Base-by-base conservation (phyloP, 2,797 vertebrate genomes). In the Pyrocephalus nanus region DNA sequence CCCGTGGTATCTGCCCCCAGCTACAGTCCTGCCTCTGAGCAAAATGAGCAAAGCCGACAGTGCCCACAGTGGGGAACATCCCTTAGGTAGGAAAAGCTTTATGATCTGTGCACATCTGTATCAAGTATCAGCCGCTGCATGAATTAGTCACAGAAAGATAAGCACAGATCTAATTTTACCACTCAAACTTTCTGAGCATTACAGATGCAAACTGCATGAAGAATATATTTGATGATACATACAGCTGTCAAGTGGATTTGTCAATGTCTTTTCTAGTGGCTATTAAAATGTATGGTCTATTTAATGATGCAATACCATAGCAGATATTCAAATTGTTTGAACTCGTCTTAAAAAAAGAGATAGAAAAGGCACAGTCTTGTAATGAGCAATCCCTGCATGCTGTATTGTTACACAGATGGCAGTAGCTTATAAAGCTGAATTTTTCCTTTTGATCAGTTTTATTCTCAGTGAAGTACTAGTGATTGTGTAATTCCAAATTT, bases 71-170 rank as follows among this genome's bases (percentile, higher is more conserved):
- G 16, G 29, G 57, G 47, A 77, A 75, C 40, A 51, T 21, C 54
- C 54, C 76, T 69, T 6, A 23, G 47, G 30, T 22, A 43, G 62
- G 72, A 80, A 75, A 94, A 47, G 34, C 13, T 75, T 86, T 45
- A 26, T 8, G 5, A 42, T 55, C 82, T 67, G 16, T 57, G 34
- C 79, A 53, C 40, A 40, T 60, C 71, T 82, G 34, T 87, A 79
- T 53, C 74, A 32, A 60, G 11, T 36, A 64, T 58, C 82, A 77
- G 32, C 30, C 40, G 27, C 79, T 70, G 65, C 40, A 51, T 66
- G 66, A 75, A 78, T 92, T 92, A 86, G 81, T 83, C 75, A 86
- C 15, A 36, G 91, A 74, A 76, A 91, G n/a, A 78, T 80, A 83
- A 94, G 47, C 47, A 72, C 26, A 34, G 50, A 89, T 55, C 61